These are phyloP conservation scores for Temnothorax nylanderi DNA, from an alignment of 1,140 invertebrate species.

Conservation along the genomic window DNA sequence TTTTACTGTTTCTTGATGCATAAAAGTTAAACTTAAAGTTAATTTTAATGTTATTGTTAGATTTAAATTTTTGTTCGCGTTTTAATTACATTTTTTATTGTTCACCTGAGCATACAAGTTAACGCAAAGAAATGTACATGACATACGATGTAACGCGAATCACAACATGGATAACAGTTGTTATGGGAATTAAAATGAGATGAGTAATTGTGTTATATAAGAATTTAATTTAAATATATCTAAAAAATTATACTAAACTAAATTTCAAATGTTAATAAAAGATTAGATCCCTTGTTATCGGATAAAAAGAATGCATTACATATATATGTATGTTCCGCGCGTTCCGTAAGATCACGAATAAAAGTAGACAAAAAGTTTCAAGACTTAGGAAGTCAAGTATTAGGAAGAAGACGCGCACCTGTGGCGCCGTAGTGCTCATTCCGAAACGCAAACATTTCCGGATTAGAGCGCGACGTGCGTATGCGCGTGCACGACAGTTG, in stretches of 20 bases:
- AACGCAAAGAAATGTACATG: not conserved
- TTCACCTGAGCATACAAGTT: not conserved
- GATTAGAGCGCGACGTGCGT: constrained; percentile 33
- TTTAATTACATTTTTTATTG: not conserved
- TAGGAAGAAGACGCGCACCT: not conserved
- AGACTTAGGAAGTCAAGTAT: not conserved
- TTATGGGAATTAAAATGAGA: not conserved
- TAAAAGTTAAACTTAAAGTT: not conserved
- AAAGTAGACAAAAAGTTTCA: not conserved
- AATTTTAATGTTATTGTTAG: not conserved
- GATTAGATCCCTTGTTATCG: not conserved
- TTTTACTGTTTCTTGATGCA: not conserved
- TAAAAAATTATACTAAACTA: not conserved
- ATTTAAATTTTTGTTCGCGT: not conserved
- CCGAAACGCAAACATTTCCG: constrained; percentile 18
- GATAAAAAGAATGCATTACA: not conserved
- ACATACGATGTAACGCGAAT: not conserved
- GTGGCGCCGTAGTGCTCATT: not conserved
- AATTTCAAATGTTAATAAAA: not conserved
- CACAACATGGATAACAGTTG: not conserved
- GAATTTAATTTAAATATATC: not conserved
- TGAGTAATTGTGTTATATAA: not conserved
- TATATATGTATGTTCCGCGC: not conserved
- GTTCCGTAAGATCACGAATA: not conserved
- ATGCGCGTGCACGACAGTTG: constrained; percentile 63